Evolutionary conservation across 1,140 invertebrate species (phyloP).

Genomic region (Medauroidea extradentata): DNA sequence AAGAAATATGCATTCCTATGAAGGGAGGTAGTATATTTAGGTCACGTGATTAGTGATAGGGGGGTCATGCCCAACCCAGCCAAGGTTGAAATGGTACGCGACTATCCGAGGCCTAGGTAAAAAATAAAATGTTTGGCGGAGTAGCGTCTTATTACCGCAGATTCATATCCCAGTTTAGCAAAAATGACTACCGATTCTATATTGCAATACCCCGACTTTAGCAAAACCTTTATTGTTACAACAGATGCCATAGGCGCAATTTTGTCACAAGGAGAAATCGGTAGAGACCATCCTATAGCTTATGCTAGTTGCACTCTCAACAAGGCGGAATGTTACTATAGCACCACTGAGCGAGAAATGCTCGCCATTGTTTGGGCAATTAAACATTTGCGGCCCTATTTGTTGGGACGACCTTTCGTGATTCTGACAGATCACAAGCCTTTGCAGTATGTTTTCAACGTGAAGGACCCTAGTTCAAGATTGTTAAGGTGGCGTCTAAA

Average conservation of each 20-base stretch:
- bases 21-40: slow-evolving; percentile 43
- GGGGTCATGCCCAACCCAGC: slow-evolving; percentile 42
- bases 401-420: slow-evolving; percentile 44
- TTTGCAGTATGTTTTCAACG: slow-evolving; percentile 43
- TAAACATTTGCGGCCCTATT: slow-evolving; percentile 43
- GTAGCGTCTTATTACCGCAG: slow-evolving; percentile 41
- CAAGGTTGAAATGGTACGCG: slow-evolving; percentile 38
- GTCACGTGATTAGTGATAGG: slow-evolving; percentile 38
- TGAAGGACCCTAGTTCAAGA: slow-evolving; percentile 43
- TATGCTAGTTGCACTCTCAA: slow-evolving; percentile 36
- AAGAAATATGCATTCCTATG: slow-evolving; percentile 46
- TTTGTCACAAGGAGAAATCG: slow-evolving; percentile 16
- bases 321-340: slow-evolving; percentile 37
- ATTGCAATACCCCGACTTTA: slow-evolving; percentile 8
- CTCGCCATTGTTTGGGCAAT: slow-evolving; percentile 48
- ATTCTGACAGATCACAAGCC: slow-evolving; percentile 50
- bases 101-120: slow-evolving; percentile 42
- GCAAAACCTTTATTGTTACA: background rate
- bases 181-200: slow-evolving; percentile 16
- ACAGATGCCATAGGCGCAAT: slow-evolving; percentile 19
- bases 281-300: slow-evolving; percentile 16
- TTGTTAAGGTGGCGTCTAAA: slow-evolving; percentile 47
- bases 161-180: slow-evolving; percentile 39
- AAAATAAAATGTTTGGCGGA: slow-evolving; percentile 44
- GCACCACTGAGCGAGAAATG: slow-evolving; percentile 47